Percentiles rank a stretch among this genome's conserved stretches.
Conservation (phyloP, 2,888 invertebrate genomes). For the Cryptocheilus praepositus region DNA sequence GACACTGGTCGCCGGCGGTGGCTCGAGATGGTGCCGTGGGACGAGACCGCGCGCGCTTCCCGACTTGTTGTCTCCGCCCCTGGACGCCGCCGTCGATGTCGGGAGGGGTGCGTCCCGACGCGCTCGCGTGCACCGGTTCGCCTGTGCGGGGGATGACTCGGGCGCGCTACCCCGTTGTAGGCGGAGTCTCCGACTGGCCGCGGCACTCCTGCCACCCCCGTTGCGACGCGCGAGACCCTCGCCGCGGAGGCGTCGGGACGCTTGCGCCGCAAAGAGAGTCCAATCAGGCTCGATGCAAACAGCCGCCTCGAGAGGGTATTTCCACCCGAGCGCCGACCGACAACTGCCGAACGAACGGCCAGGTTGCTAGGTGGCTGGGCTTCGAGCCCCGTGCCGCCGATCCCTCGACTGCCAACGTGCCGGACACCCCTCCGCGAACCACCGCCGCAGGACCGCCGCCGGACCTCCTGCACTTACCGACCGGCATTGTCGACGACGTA, state of each 20-base stretch:
- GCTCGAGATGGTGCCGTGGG: slow-evolving; percentile 21
- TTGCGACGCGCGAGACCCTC: slow-evolving; percentile 46
- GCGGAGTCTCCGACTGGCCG: neutral
- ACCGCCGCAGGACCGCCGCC: slow-evolving; percentile 32
- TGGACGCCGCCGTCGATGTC: neutral
- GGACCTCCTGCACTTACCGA: slow-evolving; percentile 60
- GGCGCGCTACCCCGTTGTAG: neutral
- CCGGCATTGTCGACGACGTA: slow-evolving; percentile 61
- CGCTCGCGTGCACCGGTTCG: slow-evolving; percentile 8
- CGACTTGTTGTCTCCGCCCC: slow-evolving; percentile 27
- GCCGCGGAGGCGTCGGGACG: slow-evolving; percentile 40
- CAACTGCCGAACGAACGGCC: slow-evolving; percentile 11
- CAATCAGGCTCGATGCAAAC: too few species aligned
- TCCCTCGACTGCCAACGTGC: too few species aligned
- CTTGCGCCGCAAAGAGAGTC: slow-evolving; percentile 31
- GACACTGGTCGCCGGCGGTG: slow-evolving; percentile 55
- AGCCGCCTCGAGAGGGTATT: too few species aligned
- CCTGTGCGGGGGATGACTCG: slow-evolving; percentile 37
- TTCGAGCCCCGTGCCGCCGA: slow-evolving; percentile 37
- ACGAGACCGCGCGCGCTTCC: slow-evolving; percentile 24
- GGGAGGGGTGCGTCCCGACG: too few species aligned
- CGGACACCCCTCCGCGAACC: too few species aligned
- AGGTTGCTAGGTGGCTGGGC: slow-evolving; percentile 56
- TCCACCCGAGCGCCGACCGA: too few species aligned
- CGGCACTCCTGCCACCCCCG: slow-evolving; percentile 11